Percentiles rank a stretch among this genome's conserved stretches.
These are phyloP conservation scores for Enteromius viviparus DNA, from an alignment of 2,797 vertebrate species.

Conservation along the genomic window DNA sequence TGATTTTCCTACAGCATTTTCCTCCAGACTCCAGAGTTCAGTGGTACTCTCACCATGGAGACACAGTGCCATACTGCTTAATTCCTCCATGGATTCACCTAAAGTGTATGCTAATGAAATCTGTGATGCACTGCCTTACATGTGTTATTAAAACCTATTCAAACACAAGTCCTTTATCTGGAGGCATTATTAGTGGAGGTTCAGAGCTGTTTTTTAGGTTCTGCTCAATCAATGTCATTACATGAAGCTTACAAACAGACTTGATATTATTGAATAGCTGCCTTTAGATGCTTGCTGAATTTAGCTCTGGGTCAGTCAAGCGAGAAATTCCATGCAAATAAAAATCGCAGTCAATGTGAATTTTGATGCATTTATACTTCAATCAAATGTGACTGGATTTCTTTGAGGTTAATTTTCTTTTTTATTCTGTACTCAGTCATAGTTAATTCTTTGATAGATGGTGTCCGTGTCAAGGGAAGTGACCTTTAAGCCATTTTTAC, in stretches of 20 bases:
- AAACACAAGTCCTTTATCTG: slow-evolving; percentile 2
- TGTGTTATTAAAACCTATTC: not conserved
- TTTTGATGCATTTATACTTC: not conserved
- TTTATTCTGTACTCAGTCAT: not conserved
- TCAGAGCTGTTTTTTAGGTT: not conserved
- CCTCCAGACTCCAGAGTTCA: slow-evolving; percentile 29
- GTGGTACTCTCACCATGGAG: slow-evolving; percentile 3
- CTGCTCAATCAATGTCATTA: not conserved
- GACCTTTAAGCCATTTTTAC: not conserved
- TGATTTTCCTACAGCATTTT: slow-evolving; percentile 42
- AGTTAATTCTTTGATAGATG: not conserved
- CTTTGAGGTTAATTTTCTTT: not conserved
- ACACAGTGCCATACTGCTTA: slow-evolving; percentile 14
- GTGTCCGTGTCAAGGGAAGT: not conserved
- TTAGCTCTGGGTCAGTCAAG: not conserved
- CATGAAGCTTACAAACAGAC: not conserved
- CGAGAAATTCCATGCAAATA: slow-evolving; percentile 6
- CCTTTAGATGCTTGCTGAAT: not conserved
- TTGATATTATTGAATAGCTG: not conserved
- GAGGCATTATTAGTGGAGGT: slow-evolving; percentile 1
- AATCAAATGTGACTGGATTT: not conserved
- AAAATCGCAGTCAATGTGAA: not conserved
- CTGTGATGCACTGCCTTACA: slow-evolving; percentile 1
- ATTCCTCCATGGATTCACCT: slow-evolving; percentile 32
- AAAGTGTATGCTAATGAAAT: slow-evolving; percentile 29